Evolutionary conservation across 2,888 invertebrate genomes (phyloP).

Genomic region (Disparrhopalites patrizii): DNA sequence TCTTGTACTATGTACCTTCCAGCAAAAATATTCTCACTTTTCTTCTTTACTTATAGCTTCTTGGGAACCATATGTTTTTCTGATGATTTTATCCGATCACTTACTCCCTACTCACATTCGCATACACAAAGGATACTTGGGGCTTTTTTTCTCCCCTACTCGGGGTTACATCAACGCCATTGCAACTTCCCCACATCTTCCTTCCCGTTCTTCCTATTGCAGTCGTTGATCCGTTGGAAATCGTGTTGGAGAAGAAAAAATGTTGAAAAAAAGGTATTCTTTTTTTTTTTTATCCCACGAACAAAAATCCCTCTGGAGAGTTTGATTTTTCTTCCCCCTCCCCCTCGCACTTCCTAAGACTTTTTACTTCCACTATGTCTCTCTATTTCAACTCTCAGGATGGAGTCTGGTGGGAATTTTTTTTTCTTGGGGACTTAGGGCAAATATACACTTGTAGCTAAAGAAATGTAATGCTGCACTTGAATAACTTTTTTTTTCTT

Average conservation of each 20-base stretch:
- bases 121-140: background rate
- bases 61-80: constrained; percentile 3
- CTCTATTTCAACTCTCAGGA: no score
- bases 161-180: no score
- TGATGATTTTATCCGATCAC: constrained; percentile 8
- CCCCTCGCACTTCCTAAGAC: background rate
- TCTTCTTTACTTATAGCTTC: background rate
- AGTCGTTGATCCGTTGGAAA: no score
- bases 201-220: no score
- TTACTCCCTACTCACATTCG: background rate
- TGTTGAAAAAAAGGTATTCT: background rate
- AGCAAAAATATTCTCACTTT: background rate
- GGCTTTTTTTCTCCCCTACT: background rate
- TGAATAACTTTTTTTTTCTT: no score
- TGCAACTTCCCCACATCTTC: no score
- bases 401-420: no score
- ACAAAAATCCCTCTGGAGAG: constrained; percentile 30
- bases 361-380: no score
- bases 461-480: no score
- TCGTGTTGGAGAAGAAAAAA: background rate
- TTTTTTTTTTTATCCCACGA: background rate
- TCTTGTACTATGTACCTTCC: background rate
- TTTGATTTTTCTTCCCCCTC: constrained; percentile 33
- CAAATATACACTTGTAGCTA: no score
- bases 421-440: no score